Evolutionary conservation across 2,797 vertebrate genomes (phyloP).

Genomic region (Mionectes olivaceus): DNA sequence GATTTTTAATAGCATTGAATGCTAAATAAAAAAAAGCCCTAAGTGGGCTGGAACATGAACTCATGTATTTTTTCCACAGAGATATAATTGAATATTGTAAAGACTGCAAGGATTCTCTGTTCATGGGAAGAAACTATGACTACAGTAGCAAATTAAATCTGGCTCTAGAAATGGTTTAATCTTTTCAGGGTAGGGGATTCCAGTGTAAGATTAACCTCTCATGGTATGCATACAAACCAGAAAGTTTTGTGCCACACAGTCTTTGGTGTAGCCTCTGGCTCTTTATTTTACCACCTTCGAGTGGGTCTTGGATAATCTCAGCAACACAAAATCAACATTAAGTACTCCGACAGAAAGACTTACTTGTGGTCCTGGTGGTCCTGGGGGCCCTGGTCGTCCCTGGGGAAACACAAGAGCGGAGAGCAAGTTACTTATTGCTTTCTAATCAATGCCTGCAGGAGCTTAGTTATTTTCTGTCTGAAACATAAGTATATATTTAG

Average conservation of each 20-base stretch:
- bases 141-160: conserved; percentile 27
- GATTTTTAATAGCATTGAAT: background rate
- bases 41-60: background rate
- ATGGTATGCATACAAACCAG: conserved; percentile 16
- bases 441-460: background rate
- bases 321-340: background rate
- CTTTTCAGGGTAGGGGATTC: background rate
- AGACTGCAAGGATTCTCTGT: conserved; percentile 3
- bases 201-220: conserved; percentile 14
- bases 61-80: background rate
- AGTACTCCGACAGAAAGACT: conserved; percentile 38
- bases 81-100: background rate
- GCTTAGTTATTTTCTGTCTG: background rate
- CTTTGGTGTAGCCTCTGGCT: background rate
- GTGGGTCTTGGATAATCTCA: background rate
- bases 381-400: conserved; percentile 82
- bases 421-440: background rate
- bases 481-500: background rate
- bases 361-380: conserved; percentile 87
- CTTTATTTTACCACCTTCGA: conserved; percentile 1
- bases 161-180: conserved; percentile 12
- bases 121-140: conserved; percentile 9
- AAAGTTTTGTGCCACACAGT: background rate
- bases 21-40: background rate
- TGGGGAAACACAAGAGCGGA: conserved; percentile 57